Evolutionary conservation across 1,140 invertebrate genomes (phyloP).

Genomic region (Sitodiplosis mosellana): DNA sequence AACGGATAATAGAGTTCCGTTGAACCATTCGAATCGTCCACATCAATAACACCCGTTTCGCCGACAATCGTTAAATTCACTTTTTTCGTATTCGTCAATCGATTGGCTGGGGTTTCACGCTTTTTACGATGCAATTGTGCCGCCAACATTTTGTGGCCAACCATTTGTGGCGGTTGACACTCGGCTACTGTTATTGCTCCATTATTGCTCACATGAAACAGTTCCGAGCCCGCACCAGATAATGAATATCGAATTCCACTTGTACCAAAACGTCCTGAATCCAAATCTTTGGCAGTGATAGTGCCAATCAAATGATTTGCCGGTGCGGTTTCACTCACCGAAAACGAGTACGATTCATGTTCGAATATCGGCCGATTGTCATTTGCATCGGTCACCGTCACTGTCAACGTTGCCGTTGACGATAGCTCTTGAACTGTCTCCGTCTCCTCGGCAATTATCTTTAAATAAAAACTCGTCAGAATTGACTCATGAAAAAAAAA

Average conservation of each 20-base stretch:
- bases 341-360: constrained; percentile 54
- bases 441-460: constrained; percentile 68
- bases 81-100: background rate
- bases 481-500: background rate
- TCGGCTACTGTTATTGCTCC: constrained; percentile 65
- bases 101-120: background rate
- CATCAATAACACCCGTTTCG: background rate
- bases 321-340: constrained; percentile 39
- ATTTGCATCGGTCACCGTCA: constrained; percentile 72
- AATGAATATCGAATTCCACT: constrained; percentile 67
- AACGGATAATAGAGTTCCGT: background rate
- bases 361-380: constrained; percentile 73
- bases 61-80: background rate
- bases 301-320: constrained; percentile 50
- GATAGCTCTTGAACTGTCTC: constrained; percentile 54
- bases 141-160: background rate
- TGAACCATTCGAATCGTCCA: background rate
- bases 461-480: constrained; percentile 5
- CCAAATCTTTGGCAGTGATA: constrained; percentile 65
- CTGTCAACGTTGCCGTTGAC: constrained; percentile 71
- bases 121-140: background rate
- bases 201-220: constrained; percentile 59
- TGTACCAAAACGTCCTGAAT: constrained; percentile 51
- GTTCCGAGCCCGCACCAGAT: constrained; percentile 63
- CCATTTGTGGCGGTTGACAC: constrained; percentile 32